phyloP scores from a whole-genome alignment of 2,113 vertebrate genomes.

The Sclerurus mexicanus region DNA sequence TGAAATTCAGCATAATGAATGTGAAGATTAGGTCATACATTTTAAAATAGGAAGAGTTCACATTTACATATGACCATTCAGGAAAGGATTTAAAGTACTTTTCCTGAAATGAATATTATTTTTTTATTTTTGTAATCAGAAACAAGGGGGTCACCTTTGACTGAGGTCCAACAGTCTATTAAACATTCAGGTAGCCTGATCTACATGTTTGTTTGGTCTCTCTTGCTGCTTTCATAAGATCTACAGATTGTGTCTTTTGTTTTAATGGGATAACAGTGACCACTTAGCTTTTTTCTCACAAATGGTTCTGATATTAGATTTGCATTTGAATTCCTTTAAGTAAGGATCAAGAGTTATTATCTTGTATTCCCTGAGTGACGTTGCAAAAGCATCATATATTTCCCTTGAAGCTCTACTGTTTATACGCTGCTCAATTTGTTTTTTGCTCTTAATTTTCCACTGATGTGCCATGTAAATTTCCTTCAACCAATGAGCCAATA shows the following conservation, averaged over 20 bases:
- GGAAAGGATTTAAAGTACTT: background rate
- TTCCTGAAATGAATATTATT: background rate
- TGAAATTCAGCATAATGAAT: background rate
- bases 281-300: background rate
- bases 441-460: background rate
- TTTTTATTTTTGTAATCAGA: background rate
- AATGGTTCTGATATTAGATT: background rate
- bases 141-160: background rate
- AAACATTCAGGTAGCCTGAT: background rate
- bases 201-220: background rate
- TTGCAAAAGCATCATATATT: background rate
- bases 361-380: background rate
- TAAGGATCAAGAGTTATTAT: background rate
- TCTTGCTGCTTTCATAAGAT: background rate
- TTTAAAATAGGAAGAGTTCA: background rate
- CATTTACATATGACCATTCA: background rate
- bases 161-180: background rate
- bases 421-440: background rate
- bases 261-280: background rate
- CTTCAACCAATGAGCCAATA: background rate
- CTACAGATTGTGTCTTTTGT: background rate
- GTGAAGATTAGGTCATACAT: background rate
- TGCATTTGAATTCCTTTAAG: background rate
- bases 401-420: background rate
- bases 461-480: background rate